A percentile compares a stretch with the other conserved stretches of the same genome.
phyloP scores from a whole-genome alignment of 2,888 invertebrate genomes.

The Muscina levida region DNA sequence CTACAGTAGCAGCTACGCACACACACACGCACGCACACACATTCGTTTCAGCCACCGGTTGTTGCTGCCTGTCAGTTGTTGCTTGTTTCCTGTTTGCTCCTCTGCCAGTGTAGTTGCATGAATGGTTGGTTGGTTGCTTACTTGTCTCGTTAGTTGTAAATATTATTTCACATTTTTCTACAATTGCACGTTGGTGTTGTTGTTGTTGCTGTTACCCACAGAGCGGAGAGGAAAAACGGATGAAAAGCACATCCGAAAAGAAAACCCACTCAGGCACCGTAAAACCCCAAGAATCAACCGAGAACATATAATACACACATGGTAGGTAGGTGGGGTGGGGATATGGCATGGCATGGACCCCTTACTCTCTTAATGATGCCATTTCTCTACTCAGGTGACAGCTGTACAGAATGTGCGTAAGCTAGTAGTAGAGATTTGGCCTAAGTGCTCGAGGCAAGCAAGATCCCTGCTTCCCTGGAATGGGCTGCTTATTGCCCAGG shows the following conservation, averaged over 20 bases:
- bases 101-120: neutral
- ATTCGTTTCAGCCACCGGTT: neutral
- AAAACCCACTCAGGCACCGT: conserved; percentile 45
- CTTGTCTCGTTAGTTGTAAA: conserved; percentile 52
- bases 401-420: conserved; percentile 56
- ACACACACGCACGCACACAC: too few species aligned
- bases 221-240: conserved; percentile 23
- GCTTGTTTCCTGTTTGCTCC: conserved; percentile 32
- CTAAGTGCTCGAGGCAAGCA: conserved; percentile 18
- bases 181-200: conserved; percentile 32
- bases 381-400: conserved; percentile 51
- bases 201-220: conserved; percentile 35
- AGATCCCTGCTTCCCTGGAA: conserved; percentile 13
- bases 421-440: conserved; percentile 43
- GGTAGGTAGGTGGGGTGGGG: neutral
- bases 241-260: conserved; percentile 41
- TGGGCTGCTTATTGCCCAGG: conserved; percentile 21
- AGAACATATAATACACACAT: neutral
- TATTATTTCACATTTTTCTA: conserved; percentile 52
- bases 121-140: conserved; percentile 19
- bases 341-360: neutral
- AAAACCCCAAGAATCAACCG: conserved; percentile 3
- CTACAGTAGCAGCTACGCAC: neutral
- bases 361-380: neutral
- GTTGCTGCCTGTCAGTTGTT: conserved; percentile 29